Percentiles rank a stretch among this genome's conserved stretches.
These are phyloP conservation scores for Poeciliopsis paucimaculata DNA, from an alignment of 2,797 vertebrate genomes.

Conservation along the genomic window DNA sequence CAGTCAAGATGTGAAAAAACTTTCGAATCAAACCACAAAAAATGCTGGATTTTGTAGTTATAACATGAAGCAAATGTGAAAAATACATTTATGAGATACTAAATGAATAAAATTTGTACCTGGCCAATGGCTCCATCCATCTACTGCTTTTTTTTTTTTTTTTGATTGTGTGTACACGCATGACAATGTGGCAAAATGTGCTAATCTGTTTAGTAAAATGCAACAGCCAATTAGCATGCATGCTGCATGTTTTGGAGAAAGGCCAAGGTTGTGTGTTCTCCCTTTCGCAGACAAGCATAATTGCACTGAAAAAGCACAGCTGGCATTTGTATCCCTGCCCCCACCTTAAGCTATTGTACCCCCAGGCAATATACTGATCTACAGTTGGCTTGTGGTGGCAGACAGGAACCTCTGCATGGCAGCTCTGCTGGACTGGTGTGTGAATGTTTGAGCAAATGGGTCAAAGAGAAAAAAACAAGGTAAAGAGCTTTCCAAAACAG, in stretches of 20 bases:
- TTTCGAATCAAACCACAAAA: no score
- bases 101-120: not conserved
- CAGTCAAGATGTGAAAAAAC: no score
- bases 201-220: not conserved
- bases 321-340: conserved; percentile 4
- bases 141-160: not conserved
- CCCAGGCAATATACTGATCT: conserved; percentile 3
- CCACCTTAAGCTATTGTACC: not conserved
- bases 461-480: not conserved
- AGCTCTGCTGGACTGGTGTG: not conserved
- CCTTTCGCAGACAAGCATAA: not conserved
- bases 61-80: not conserved
- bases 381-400: not conserved
- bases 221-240: not conserved
- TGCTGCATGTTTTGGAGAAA: not conserved
- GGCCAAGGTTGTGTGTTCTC: not conserved
- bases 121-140: not conserved
- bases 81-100: not conserved
- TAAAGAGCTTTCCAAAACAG: not conserved
- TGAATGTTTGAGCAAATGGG: not conserved
- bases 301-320: conserved; percentile 2
- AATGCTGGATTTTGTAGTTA: not conserved
- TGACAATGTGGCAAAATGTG: not conserved
- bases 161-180: not conserved
- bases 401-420: not conserved